Evolutionary conservation across 2,888 invertebrate species (phyloP), one percentile per base, ranked within the genome.

Genomic region (Podabrus alpinus): DNA sequence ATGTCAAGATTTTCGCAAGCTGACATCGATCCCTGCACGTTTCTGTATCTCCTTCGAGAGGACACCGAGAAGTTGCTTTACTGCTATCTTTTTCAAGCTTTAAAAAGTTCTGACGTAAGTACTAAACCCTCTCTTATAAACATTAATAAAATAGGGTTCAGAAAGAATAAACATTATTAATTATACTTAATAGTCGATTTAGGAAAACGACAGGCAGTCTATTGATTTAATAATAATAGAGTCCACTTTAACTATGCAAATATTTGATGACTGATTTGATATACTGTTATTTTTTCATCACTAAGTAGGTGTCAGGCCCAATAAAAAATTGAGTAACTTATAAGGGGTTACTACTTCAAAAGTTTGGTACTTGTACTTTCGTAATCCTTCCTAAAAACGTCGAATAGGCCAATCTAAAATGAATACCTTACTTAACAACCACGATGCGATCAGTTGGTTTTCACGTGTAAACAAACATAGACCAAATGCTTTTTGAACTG

Each of bases 11-110:
- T 88, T 78, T 87, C 87, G 0, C 88, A 88, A 76, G 86, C 86
- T 13, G 86, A 87, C 74, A 74, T 85, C 29, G 88, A 88, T 77
- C 83, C 86, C 4, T 83, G 84, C 71, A 92, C 91, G 82, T 90
- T 95, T 83, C 91, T 94, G 82, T 95, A 95, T 87, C 90, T 94
- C 81, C 88, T 94, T 76, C 90, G 92, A 82, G 93, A 94, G 84
- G 92, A 92, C 80, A 90, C 90, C 82, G 94, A 94, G 83, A 91
- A 91, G n/a, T 88, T 94, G 2, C 90, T 94, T 24, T 92, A 93
- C 85, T 94, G 93, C 86, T 93, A 92, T 86, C 89, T 95, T 72
- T 95, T 92, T 85, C 91, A 91, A 83, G 92, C 94, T 60, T 88
- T 90, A 76, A 91, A 92, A 59, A 88, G 89, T 0, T 87, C 89